These are phyloP conservation scores for Sebastes itinus DNA, from an alignment of 2,797 vertebrate species.

Conservation along the genomic window DNA sequence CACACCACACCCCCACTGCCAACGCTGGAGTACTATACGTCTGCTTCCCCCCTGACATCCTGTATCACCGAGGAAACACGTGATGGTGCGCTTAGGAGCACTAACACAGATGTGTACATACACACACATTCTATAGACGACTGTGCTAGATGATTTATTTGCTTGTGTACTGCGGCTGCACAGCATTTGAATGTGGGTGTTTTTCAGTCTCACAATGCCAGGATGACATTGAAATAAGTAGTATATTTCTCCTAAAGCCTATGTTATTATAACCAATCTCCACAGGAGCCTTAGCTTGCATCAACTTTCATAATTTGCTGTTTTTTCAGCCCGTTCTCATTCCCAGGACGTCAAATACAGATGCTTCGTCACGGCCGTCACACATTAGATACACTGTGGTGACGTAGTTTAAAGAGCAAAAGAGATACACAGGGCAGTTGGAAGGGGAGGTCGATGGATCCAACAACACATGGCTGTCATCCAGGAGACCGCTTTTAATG, in stretches of 20 bases:
- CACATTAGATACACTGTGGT: too few species aligned
- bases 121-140: neutral
- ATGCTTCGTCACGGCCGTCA: too few species aligned
- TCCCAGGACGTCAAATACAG: too few species aligned
- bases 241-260: too few species aligned
- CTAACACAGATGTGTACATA: constrained; percentile 18
- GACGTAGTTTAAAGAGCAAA: too few species aligned
- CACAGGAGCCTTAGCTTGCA: neutral
- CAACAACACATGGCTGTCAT: too few species aligned
- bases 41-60: neutral
- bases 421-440: too few species aligned
- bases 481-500: too few species aligned
- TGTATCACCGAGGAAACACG: neutral
- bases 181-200: neutral
- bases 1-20: neutral
- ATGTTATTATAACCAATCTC: neutral
- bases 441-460: too few species aligned
- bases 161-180: neutral
- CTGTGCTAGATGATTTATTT: neutral
- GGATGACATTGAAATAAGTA: neutral
- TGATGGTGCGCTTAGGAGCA: constrained; percentile 10
- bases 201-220: neutral
- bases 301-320: neutral
- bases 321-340: neutral
- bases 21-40: constrained; percentile 8